phyloP scores from a whole-genome alignment of 92 coral and sea anemone genomes.

The Palythoa heliodiscus region DNA sequence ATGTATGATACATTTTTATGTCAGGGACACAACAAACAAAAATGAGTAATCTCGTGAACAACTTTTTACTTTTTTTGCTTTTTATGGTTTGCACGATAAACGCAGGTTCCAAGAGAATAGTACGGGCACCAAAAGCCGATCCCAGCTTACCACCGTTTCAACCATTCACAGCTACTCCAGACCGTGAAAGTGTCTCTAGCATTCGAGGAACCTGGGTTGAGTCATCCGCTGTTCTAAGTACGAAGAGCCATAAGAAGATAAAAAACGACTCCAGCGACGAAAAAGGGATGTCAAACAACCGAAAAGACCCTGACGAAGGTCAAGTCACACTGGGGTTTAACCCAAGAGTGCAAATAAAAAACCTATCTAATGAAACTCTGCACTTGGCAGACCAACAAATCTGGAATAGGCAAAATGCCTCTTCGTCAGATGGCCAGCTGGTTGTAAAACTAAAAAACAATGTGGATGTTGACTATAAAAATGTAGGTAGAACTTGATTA shows the following conservation, averaged over 20 bases:
- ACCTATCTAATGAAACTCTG: not conserved
- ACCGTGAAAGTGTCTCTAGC: not conserved
- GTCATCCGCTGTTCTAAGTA: not conserved
- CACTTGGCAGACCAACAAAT: not conserved
- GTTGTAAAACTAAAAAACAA: not conserved
- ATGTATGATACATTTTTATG: too few species aligned
- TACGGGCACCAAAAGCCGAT: slow-evolving; percentile 38
- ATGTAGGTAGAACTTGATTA: not conserved
- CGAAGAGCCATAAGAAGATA: not conserved
- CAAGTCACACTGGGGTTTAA: not conserved
- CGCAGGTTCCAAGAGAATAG: slow-evolving; percentile 34
- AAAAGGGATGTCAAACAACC: not conserved
- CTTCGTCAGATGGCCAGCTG: not conserved
- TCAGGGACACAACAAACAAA: not conserved
- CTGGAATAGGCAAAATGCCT: not conserved
- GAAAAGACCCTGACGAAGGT: too few species aligned
- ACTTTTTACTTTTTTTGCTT: not conserved
- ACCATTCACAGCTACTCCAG: slow-evolving; percentile 19
- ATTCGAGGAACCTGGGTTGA: not conserved
- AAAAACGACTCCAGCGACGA: not conserved
- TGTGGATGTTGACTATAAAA: not conserved
- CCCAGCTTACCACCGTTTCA: slow-evolving; percentile 24
- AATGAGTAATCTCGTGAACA: not conserved
- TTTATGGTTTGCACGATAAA: slow-evolving; percentile 6
- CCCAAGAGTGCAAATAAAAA: not conserved